Percentiles rank a stretch among this genome's conserved stretches.
Evolutionary conservation across 2,888 invertebrate species (phyloP).

Genomic region (Drosophila austrosaltans): DNA sequence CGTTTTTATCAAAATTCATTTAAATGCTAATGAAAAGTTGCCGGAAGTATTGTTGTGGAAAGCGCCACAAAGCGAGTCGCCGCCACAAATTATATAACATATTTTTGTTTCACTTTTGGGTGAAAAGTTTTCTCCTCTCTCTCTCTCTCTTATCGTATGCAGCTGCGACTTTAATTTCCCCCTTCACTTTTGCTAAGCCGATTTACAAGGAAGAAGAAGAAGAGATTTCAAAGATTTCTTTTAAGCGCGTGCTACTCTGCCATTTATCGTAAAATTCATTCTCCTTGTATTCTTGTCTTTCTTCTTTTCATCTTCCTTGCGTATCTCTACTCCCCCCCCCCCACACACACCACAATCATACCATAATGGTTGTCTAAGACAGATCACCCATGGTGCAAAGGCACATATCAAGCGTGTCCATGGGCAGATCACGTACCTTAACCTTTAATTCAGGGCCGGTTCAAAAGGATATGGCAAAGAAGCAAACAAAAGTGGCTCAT

Average conservation of each 20-base stretch:
- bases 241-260: conserved; percentile 58
- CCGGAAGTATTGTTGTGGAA: conserved; percentile 65
- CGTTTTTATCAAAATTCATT: conserved; percentile 69
- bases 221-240: conserved; percentile 29
- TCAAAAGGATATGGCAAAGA: neutral
- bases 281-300: conserved; percentile 3
- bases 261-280: conserved; percentile 46
- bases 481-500: too few species aligned
- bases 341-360: conserved; percentile 11
- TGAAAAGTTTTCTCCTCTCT: conserved; percentile 41
- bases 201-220: conserved; percentile 35
- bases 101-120: conserved; percentile 29
- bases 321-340: neutral
- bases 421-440: conserved; percentile 30
- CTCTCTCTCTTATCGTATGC: conserved; percentile 4
- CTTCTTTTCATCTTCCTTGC: conserved; percentile 14
- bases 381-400: conserved; percentile 54
- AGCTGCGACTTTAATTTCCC: conserved; percentile 34
- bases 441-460: neutral
- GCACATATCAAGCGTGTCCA: conserved; percentile 14
- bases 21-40: conserved; percentile 77
- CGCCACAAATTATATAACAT: conserved; percentile 65
- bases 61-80: conserved; percentile 51
- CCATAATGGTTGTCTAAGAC: conserved; percentile 18
- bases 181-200: conserved; percentile 29